Evolutionary conservation across 2,113 vertebrate species (phyloP), one percentile per base, ranked within the genome.

Genomic region (Paralichthys olivaceus): DNA sequence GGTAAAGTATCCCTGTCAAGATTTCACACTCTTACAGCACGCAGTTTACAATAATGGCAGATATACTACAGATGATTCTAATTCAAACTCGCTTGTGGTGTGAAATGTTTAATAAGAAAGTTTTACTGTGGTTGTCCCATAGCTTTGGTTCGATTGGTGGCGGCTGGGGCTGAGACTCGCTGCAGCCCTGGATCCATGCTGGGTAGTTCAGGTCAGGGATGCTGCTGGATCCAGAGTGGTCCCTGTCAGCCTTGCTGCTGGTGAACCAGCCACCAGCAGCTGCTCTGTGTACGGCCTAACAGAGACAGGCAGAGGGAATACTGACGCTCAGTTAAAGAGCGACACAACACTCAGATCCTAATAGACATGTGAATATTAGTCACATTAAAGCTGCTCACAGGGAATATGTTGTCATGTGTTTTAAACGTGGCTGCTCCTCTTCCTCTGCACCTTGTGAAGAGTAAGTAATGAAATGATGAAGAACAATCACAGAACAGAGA

Each of bases 131-230:
- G 1, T 64, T 3, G 0, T 73, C 7, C 72, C 79, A 77, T 23
- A 54, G 34, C 5, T 73, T 47, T 2, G 75, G 61, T 57, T 75
- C 59, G 19, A 54, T 1, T 11, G 20, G 19, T 0, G 8, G 34
- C 0, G 22, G 47, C 1, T 28, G 32, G 7, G 32, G 32, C 32
- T 32, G 29, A 5, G 47, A 43, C n/a, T 87, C 62, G 0, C 55
- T 72, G 28, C 79, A 86, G 59, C 13, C 15, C 1, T 64, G 81
- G 40, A 92, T 59, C 91, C 86, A 87, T 32, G 83, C 68, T 0
- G 90, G 89, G 28, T 82, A 86, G 19, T 25, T 74, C 7, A 79
- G 60, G 7, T 85, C 76, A 0, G 89, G 81, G 29, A 83, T 28
- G 28, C 75, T 87, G 69, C 45, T 72, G 70, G 83, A 53, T 8